Conservation (phyloP, 37 sponge, comb jelly and placozoan species). For the Geodia barretti region DNA sequence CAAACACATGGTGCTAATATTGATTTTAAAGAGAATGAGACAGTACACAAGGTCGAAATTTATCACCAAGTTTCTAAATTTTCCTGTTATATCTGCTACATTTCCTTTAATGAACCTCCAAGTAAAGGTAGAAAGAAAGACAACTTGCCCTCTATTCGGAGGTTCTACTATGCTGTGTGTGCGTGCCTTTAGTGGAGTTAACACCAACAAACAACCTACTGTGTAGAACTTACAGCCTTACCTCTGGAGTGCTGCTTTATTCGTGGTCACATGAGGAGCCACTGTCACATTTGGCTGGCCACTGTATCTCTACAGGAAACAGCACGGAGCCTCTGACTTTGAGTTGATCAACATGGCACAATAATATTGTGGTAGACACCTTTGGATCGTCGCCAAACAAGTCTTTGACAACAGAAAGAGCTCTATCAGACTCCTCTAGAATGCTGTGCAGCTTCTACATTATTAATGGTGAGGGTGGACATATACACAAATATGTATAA, state of each 20-base stretch:
- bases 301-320: slow-evolving; percentile 41
- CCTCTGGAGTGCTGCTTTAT: slow-evolving; percentile 10
- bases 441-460: slow-evolving; percentile 46
- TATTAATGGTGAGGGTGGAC: not conserved
- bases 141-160: no score
- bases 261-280: slow-evolving; percentile 47
- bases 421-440: slow-evolving; percentile 49
- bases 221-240: no score
- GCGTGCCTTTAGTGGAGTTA: not conserved
- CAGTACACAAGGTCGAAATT: no score
- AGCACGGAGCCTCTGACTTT: no score
- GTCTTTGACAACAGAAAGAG: slow-evolving; percentile 49
- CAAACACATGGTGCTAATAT: no score
- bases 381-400: slow-evolving; percentile 73
- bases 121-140: no score
- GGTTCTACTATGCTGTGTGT: no score
- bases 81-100: no score
- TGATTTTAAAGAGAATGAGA: no score
- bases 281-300: slow-evolving; percentile 68
- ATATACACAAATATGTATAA: no score
- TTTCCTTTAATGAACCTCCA: no score
- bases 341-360: not conserved
- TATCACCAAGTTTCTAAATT: no score
- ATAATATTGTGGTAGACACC: slow-evolving; percentile 2
- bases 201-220: not conserved